Base-by-base conservation (phyloP, 2,888 invertebrate species). In the Drosophila monieri region DNA sequence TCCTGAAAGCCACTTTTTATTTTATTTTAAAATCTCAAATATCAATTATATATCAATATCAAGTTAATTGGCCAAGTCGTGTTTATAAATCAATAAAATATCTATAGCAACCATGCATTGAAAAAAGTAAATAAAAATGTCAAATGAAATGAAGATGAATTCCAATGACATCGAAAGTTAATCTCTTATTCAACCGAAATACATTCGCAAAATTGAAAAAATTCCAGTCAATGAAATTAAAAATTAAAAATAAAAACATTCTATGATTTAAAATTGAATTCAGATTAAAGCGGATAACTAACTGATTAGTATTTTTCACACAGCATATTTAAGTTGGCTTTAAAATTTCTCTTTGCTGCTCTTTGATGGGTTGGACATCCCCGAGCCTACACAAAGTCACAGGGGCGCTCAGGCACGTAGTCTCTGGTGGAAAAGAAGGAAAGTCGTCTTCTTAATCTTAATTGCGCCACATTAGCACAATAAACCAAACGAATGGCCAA, bases 401-500 rank as follows among this genome's bases (percentile, higher is more conserved):
- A 49, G 32, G 49, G 51, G 51, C 57, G 48, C 43, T 47, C 44
- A 25, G 60, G 41, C 55, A 68, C 53, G 55, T 58, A 32, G 37
- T n/a, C n/a, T 12, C 10, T 51, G 41, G 46, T 48, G 44, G 46
- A 54, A 75, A 70, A 54, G 74, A 78, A 80, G 80, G 78, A 89
- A 86, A 88, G 80, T 78, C 87, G 84, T 89, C 81, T 80, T 88
- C 89, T 89, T 90, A 90, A 90, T 90, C 90, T 90, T 90, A 90
- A 90, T 89, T 90, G 90, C 84, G 84, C 83, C 90, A 90, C 91
- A 90, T 90, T 90, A 90, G 87, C 88, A 89, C 88, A 88, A 89
- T 90, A 89, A 90, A 89, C 89, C 89, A 88, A 89, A 90, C 78
- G 88, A 89, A 90, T 90, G 89, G 76, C 89, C 78, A 78, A 80